Evolutionary conservation across 2,797 vertebrate genomes (phyloP).

Genomic region (Sphenopsis melanotis): DNA sequence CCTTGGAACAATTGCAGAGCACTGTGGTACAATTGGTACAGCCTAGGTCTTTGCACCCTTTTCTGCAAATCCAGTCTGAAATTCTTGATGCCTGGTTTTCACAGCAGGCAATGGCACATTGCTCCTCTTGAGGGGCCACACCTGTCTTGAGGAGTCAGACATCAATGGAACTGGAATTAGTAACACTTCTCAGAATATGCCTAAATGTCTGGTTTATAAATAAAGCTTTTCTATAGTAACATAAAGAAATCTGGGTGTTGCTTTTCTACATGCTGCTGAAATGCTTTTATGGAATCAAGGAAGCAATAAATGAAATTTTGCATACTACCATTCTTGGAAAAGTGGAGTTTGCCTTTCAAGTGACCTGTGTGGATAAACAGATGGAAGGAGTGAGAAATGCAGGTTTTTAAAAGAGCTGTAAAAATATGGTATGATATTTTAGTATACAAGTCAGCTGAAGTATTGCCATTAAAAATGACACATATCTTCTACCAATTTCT

Average conservation of each 20-base stretch:
- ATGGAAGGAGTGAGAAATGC: not conserved
- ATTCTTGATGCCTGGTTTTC: not conserved
- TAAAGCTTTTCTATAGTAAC: not conserved
- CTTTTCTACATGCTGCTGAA: not conserved
- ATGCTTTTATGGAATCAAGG: not conserved
- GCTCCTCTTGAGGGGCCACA: not conserved
- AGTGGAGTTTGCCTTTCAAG: not conserved
- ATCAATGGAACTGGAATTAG: not conserved
- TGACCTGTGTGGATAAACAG: not conserved
- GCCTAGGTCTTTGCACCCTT: not conserved
- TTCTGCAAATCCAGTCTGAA: not conserved
- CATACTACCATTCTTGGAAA: not conserved
- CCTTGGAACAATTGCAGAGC: not conserved
- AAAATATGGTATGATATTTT: not conserved
- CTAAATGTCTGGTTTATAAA: not conserved
- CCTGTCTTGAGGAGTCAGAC: not conserved
- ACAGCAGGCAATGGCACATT: not conserved
- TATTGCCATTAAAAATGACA: not conserved
- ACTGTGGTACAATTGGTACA: not conserved
- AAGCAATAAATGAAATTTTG: not conserved
- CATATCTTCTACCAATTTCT: not conserved
- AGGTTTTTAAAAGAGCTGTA: not conserved
- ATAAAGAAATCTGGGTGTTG: not conserved
- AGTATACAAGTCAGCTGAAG: not conserved
- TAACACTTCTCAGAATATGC: not conserved